These are phyloP conservation scores for Napeogenes sylphis DNA, from an alignment of 2,888 invertebrate genomes.

Conservation along the genomic window DNA sequence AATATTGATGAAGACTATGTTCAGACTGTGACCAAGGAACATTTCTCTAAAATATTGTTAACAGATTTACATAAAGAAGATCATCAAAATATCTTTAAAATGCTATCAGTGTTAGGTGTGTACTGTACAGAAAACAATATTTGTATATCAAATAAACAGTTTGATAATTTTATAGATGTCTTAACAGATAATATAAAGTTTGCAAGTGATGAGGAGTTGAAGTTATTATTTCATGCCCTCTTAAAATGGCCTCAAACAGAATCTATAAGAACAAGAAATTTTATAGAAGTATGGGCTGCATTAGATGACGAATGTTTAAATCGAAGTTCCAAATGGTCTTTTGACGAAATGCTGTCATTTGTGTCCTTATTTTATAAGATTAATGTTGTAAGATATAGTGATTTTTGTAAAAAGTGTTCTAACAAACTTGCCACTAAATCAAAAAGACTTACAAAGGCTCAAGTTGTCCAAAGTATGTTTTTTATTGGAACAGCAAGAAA, in stretches of 20 bases:
- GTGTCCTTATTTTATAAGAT: slow-evolving; percentile 81
- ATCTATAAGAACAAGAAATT: slow-evolving; percentile 76
- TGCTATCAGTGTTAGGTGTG: slow-evolving; percentile 51
- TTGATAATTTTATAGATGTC: slow-evolving; percentile 60
- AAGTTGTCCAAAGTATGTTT: slow-evolving; percentile 83
- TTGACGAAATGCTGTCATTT: slow-evolving; percentile 75
- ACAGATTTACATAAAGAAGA: slow-evolving; percentile 50
- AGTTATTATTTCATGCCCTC: slow-evolving; percentile 71
- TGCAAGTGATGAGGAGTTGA: slow-evolving; percentile 77
- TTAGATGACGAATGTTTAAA: slow-evolving; percentile 81
- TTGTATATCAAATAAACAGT: slow-evolving; percentile 57
- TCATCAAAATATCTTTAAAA: slow-evolving; percentile 46
- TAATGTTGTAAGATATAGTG: slow-evolving; percentile 72
- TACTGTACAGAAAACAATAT: slow-evolving; percentile 53
- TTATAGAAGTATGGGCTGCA: slow-evolving; percentile 80
- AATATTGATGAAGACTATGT: slow-evolving; percentile 27
- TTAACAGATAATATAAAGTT: slow-evolving; percentile 73
- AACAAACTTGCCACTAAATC: slow-evolving; percentile 77
- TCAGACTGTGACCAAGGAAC: slow-evolving; percentile 35
- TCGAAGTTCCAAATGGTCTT: slow-evolving; percentile 66
- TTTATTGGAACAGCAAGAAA: slow-evolving; percentile 79
- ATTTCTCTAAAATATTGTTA: slow-evolving; percentile 43
- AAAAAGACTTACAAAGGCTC: slow-evolving; percentile 75
- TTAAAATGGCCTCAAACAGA: slow-evolving; percentile 71
- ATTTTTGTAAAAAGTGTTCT: slow-evolving; percentile 75